A percentile compares a stretch with the other conserved stretches of the same genome.
Conservation (phyloP, 2,797 vertebrate species). For the Ambastaia sidthimunki region DNA sequence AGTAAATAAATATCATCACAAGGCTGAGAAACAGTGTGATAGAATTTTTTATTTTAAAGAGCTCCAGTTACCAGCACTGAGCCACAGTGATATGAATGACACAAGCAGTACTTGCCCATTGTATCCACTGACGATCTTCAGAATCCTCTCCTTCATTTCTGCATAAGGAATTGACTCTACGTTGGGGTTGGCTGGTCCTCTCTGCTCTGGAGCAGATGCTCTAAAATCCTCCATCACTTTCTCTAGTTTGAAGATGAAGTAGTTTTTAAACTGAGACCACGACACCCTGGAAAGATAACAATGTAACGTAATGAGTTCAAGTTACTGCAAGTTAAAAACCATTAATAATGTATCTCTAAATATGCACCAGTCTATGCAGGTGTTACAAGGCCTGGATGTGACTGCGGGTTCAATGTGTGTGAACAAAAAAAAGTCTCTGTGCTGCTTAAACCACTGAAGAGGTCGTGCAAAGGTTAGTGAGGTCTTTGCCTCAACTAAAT, state of each 20-base stretch:
- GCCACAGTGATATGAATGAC: background rate
- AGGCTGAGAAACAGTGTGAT: no score
- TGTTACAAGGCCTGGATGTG: background rate
- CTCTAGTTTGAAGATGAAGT: conserved; percentile 99
- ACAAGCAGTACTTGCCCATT: conserved; percentile 84
- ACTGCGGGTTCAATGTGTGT: no score
- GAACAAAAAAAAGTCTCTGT: no score
- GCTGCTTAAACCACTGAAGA: conserved; percentile 1
- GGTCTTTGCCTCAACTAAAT: background rate
- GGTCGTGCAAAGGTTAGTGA: background rate
- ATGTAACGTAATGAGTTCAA: background rate
- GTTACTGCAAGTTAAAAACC: background rate
- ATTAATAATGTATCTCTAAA: background rate
- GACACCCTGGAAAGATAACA: conserved; percentile 82
- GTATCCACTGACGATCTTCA: conserved; percentile 97
- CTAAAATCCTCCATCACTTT: conserved; percentile 98
- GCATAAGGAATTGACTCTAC: conserved; percentile 98
- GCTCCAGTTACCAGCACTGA: background rate
- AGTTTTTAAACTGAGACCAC: conserved; percentile 97
- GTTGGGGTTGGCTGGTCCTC: conserved; percentile 92
- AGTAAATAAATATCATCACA: no score
- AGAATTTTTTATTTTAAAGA: no score
- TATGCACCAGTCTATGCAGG: background rate
- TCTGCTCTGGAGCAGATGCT: conserved; percentile 92
- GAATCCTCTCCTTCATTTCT: conserved; percentile 98